Evolutionary conservation across 2,888 invertebrate species (phyloP).

Genomic region (Neoscelio sp.): DNA sequence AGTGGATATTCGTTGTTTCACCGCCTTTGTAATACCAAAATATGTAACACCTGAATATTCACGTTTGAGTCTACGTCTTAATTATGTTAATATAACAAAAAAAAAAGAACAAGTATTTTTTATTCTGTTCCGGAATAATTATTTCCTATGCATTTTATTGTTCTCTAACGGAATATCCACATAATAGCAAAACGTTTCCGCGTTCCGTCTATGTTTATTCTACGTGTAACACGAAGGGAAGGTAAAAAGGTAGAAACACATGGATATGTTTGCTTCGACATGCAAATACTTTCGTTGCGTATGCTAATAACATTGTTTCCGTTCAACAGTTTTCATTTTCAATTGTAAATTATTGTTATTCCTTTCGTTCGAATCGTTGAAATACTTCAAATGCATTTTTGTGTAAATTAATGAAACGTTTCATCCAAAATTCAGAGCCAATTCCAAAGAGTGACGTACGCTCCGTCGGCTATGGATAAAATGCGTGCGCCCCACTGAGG

Average conservation of each 20-base stretch:
- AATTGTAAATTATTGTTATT: not conserved
- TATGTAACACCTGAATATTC: too few relatives aligned
- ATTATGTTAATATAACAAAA: too few relatives aligned
- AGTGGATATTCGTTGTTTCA: too few relatives aligned
- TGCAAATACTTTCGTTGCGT: slow-evolving; percentile 42
- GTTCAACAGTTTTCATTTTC: slow-evolving; percentile 16
- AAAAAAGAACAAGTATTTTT: too few relatives aligned
- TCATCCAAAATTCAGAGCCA: too few relatives aligned
- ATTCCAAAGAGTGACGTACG: too few relatives aligned
- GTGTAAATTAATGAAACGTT: too few relatives aligned
- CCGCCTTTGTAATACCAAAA: too few relatives aligned
- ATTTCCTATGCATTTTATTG: slow-evolving; percentile 52
- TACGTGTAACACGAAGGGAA: slow-evolving; percentile 53
- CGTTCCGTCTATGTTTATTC: slow-evolving; percentile 63
- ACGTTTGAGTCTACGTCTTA: too few relatives aligned
- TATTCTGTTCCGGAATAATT: slow-evolving; percentile 48
- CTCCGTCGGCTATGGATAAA: slow-evolving; percentile 6
- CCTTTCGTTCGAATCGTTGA: too few relatives aligned
- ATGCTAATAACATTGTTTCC: slow-evolving; percentile 40
- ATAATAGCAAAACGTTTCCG: slow-evolving; percentile 63
- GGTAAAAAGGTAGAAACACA: slow-evolving; percentile 54
- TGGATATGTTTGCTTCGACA: slow-evolving; percentile 48
- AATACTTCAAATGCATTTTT: too few relatives aligned
- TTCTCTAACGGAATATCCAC: slow-evolving; percentile 60
- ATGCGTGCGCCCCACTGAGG: too few relatives aligned